Evolutionary conservation across 2,888 invertebrate species (phyloP).

Genomic region (Sipunculus nudus): DNA sequence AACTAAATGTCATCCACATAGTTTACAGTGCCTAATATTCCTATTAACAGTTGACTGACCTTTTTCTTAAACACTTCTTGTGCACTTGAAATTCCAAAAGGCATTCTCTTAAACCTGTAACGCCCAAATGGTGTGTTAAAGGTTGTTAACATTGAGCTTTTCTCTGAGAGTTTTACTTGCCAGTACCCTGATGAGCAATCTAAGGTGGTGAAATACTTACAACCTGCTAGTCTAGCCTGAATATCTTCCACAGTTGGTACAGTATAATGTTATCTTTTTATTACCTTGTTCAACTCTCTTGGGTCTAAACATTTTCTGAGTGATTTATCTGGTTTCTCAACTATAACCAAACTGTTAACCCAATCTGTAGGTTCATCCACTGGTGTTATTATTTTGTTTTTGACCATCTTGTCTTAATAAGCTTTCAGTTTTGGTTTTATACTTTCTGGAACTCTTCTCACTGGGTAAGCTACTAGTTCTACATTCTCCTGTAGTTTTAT

Average conservation of each 20-base stretch:
- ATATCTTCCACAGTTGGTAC: constrained; percentile 37
- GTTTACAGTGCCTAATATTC: not conserved
- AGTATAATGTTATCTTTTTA: constrained; percentile 1
- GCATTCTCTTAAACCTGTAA: constrained; percentile 34
- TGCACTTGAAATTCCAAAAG: constrained; percentile 32
- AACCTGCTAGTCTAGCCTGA: constrained; percentile 22
- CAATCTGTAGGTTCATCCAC: constrained; percentile 5
- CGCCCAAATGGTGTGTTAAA: constrained; percentile 34
- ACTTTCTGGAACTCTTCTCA: no score
- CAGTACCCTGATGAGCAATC: constrained; percentile 31
- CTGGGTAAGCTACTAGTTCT: no score
- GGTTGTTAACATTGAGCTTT: constrained; percentile 21
- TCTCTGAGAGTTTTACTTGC: constrained; percentile 22
- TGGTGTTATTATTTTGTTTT: not conserved
- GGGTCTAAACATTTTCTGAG: constrained; percentile 9
- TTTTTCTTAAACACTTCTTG: constrained; percentile 33
- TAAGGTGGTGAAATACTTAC: constrained; percentile 33
- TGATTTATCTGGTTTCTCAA: constrained; percentile 3
- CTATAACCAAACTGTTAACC: constrained; percentile 7
- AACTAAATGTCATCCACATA: constrained; percentile 1
- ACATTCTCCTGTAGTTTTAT: no score
- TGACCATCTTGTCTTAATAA: not conserved
- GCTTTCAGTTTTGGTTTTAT: no score
- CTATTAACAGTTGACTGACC: constrained; percentile 22
- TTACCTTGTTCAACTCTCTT: not conserved